phyloP scores from a whole-genome alignment of 2,113 vertebrate genomes.

The Tragelaphus imberbis region DNA sequence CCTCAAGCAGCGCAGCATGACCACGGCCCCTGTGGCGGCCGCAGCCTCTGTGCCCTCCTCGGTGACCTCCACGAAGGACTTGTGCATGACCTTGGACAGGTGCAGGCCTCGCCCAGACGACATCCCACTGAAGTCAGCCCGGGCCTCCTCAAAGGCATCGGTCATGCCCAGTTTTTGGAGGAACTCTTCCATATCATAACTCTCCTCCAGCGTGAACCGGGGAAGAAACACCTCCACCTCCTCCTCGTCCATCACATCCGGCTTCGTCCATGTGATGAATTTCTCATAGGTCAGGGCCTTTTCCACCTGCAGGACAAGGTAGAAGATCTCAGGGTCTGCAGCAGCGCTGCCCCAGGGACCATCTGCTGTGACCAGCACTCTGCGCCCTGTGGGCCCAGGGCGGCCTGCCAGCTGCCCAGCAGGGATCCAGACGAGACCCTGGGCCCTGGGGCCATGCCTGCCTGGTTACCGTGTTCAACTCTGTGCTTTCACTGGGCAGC shows the following conservation, averaged over 20 bases:
- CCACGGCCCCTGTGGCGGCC: constrained; percentile 79
- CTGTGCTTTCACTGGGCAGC: constrained; percentile 82
- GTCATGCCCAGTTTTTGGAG: constrained; percentile 86
- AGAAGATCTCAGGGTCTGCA: background rate
- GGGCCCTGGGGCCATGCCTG: fast-evolving
- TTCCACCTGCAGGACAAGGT: constrained; percentile 81
- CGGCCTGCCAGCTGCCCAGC: too few relatives aligned
- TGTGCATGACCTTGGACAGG: constrained; percentile 89
- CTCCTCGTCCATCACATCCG: constrained; percentile 77
- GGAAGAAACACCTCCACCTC: constrained; percentile 83
- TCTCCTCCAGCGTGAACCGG: constrained; percentile 87
- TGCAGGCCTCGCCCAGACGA: constrained; percentile 78
- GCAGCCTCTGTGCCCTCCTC: constrained; percentile 94
- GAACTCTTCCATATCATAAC: constrained; percentile 78
- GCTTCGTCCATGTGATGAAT: constrained; percentile 82
- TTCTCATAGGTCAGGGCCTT: constrained; percentile 82
- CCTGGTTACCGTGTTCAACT: constrained; percentile 45
- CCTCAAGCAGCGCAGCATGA: constrained; percentile 68
- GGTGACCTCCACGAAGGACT: constrained; percentile 91
- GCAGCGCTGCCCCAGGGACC: too few relatives aligned
- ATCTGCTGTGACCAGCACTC: fast-evolving
- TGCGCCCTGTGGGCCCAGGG: fast-evolving
- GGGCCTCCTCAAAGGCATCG: constrained; percentile 69
- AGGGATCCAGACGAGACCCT: too few relatives aligned
- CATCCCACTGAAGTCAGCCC: constrained; percentile 86